Percentiles rank a stretch among this genome's conserved stretches.
These are phyloP conservation scores for Drosophila orosa DNA, from an alignment of 1,140 invertebrate species.

Conservation along the genomic window DNA sequence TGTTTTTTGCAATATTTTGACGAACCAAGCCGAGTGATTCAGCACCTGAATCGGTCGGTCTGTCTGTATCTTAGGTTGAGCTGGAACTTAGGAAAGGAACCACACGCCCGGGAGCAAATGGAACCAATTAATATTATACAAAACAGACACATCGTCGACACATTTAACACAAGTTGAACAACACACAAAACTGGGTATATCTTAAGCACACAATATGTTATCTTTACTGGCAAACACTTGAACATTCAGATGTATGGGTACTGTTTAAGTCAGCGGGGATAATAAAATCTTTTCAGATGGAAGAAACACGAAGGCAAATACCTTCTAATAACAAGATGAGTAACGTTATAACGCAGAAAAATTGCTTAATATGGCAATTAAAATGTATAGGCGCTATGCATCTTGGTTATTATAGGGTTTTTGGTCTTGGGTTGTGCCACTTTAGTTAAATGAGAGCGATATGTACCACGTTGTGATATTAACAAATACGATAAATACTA, in stretches of 20 bases:
- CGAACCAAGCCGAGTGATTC: constrained; percentile 17
- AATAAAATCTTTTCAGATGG: neutral
- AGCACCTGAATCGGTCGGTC: constrained; percentile 13
- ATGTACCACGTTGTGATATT: constrained; percentile 19
- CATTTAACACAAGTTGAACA: constrained; percentile 21
- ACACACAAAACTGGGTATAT: constrained; percentile 1
- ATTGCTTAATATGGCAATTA: too few relatives aligned
- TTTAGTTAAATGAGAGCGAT: constrained; percentile 28
- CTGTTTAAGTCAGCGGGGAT: neutral
- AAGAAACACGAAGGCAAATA: neutral
- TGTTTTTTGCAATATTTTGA: constrained; percentile 30
- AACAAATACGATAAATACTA: constrained; percentile 35
- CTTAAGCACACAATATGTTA: constrained; percentile 7
- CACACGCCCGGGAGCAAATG: constrained; percentile 21
- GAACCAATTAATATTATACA: constrained; percentile 37
- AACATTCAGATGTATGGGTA: neutral
- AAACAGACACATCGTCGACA: constrained; percentile 24
- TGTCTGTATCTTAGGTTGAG: constrained; percentile 59
- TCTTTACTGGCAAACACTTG: constrained; percentile 9
- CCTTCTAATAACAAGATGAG: neutral
- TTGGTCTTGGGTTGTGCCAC: constrained; percentile 7
- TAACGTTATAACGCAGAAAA: neutral
- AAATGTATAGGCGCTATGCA: neutral
- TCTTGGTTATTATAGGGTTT: neutral
- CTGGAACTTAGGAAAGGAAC: constrained; percentile 44